Conservation (phyloP, 2,113 vertebrate genomes). For the Bufo gargarizans region DNA sequence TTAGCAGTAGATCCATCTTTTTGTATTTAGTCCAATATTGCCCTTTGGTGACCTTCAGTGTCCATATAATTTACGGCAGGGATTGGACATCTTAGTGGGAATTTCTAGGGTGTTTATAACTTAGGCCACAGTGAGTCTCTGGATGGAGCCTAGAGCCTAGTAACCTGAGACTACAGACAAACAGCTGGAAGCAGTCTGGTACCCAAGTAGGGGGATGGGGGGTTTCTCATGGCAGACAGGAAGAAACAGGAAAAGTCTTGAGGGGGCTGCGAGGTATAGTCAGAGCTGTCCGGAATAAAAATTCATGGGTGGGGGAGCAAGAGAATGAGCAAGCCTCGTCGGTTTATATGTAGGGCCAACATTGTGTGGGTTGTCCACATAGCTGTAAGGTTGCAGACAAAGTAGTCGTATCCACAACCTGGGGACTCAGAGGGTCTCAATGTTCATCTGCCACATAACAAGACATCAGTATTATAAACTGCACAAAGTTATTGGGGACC, state of each 20-base stretch:
- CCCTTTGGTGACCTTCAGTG: background rate
- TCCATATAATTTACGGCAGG: background rate
- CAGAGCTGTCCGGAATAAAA: background rate
- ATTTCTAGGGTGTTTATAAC: background rate
- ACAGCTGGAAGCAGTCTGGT: slow-evolving; percentile 36
- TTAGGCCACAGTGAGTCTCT: background rate
- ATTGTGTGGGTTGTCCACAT: background rate
- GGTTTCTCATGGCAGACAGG: background rate
- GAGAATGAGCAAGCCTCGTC: background rate
- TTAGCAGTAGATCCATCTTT: background rate
- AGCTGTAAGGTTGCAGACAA: too few species aligned
- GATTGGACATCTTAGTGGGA: background rate
- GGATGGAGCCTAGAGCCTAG: background rate
- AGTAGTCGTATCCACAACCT: too few species aligned
- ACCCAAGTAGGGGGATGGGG: slow-evolving; percentile 26
- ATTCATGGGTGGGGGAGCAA: background rate
- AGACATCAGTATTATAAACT: too few species aligned
- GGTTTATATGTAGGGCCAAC: background rate
- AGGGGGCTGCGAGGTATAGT: slow-evolving; percentile 36
- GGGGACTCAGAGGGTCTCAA: too few species aligned
- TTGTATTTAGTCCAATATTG: background rate
- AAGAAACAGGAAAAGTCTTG: slow-evolving; percentile 11
- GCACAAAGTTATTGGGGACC: too few species aligned
- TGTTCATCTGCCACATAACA: too few species aligned
- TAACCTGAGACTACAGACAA: slow-evolving; percentile 11